These are phyloP conservation scores for Acomys russatus DNA, from an alignment of 2,797 vertebrate species.

Conservation along the genomic window DNA sequence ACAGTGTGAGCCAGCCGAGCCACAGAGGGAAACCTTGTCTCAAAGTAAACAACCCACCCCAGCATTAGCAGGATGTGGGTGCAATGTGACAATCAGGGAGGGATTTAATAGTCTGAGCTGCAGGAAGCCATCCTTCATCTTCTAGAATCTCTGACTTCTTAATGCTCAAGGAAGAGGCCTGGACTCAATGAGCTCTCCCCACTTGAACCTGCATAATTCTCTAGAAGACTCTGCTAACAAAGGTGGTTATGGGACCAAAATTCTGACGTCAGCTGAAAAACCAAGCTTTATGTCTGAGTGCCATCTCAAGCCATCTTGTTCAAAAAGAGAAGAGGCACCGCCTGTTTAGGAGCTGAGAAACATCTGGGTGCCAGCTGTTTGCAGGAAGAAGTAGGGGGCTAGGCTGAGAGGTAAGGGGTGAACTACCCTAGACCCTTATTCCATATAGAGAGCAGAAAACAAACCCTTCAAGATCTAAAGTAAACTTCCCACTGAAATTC, in stretches of 20 bases:
- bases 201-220: neutral
- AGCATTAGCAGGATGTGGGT: neutral
- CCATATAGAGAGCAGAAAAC: neutral
- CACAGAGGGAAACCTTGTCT: neutral
- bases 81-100: neutral
- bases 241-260: neutral
- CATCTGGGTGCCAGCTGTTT: neutral
- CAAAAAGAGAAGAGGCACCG: neutral
- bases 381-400: neutral
- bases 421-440: neutral
- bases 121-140: neutral
- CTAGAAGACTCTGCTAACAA: neutral
- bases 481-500: neutral
- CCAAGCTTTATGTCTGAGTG: neutral
- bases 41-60: neutral
- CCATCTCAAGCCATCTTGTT: neutral
- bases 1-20: neutral
- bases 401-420: neutral
- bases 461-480: neutral
- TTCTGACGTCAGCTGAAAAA: neutral
- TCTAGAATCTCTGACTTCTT: neutral
- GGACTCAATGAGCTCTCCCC: constrained; percentile 2
- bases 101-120: constrained; percentile 1
- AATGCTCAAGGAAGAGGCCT: neutral
- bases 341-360: neutral